phyloP scores from a whole-genome alignment of 1,140 invertebrate species.

The Ericerus pela region DNA sequence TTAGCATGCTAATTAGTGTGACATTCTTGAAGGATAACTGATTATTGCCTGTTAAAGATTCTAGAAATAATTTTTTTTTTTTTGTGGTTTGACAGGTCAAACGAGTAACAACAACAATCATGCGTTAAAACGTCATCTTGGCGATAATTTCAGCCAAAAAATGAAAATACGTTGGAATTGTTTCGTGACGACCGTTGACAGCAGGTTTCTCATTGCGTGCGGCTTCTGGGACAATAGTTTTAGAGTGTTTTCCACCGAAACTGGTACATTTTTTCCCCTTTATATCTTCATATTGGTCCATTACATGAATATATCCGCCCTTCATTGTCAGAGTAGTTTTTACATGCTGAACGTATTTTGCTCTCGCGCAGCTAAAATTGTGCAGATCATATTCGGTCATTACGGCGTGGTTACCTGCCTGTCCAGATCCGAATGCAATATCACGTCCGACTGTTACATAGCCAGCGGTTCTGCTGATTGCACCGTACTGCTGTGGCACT shows the following conservation, averaged over 20 bases:
- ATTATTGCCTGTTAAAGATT: no score
- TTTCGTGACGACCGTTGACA: conserved; percentile 95
- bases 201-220: conserved; percentile 89
- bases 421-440: conserved; percentile 91
- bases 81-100: no score
- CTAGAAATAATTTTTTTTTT: no score
- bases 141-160: conserved; percentile 93
- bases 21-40: no score
- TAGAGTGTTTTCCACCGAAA: conserved; percentile 91
- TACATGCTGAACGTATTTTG: background rate
- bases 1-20: no score
- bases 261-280: conserved; percentile 43
- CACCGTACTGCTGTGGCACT: conserved; percentile 95
- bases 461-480: conserved; percentile 95
- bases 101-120: conserved; percentile 44
- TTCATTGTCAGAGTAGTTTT: background rate
- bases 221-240: conserved; percentile 99
- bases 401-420: conserved; percentile 96
- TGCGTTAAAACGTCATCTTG: conserved; percentile 66
- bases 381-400: conserved; percentile 96
- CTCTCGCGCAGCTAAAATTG: conserved; percentile 89
- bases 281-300: background rate
- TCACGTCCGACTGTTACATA: conserved; percentile 96
- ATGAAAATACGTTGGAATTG: conserved; percentile 82
- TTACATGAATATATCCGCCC: background rate